Conservation (phyloP, 2,797 vertebrate genomes). For the Chelidonichthys spinosus region DNA sequence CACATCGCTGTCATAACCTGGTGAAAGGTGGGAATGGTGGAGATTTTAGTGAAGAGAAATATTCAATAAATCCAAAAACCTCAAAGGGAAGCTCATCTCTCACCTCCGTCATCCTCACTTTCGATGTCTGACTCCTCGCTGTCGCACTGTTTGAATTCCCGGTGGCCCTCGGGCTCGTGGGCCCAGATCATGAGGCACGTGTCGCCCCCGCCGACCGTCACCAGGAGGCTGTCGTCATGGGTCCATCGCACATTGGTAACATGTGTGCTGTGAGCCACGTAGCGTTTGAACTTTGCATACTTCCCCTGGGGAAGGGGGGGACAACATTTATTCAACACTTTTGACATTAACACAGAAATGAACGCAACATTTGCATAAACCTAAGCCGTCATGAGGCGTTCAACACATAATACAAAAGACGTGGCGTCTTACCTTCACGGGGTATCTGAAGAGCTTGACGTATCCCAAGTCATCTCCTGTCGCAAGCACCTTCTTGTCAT, state of each 20-base stretch:
- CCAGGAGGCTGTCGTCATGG: constrained; percentile 92
- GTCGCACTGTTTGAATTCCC: constrained; percentile 91
- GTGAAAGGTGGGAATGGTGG: constrained; percentile 7
- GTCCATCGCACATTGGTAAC: constrained; percentile 98
- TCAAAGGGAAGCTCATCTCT: constrained; percentile 35
- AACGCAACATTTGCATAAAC: constrained; percentile 57
- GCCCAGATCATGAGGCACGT: constrained; percentile 98
- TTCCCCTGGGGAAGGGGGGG: constrained; percentile 87
- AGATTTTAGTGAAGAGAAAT: neutral
- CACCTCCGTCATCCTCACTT: constrained; percentile 98
- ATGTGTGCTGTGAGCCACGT: constrained; percentile 96
- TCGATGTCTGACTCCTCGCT: constrained; percentile 98
- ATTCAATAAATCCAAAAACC: neutral
- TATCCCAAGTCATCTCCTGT: constrained; percentile 99
- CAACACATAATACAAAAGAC: neutral
- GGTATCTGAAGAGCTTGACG: constrained; percentile 96
- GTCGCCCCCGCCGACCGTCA: constrained; percentile 93
- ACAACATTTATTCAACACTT: constrained; percentile 46
- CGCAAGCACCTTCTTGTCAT: constrained; percentile 91
- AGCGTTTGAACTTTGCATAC: constrained; percentile 96
- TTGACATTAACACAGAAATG: constrained; percentile 57
- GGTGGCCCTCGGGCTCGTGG: constrained; percentile 90
- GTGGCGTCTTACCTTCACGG: constrained; percentile 89
- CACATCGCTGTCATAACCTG: constrained; percentile 98
- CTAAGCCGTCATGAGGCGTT: constrained; percentile 3